Evolutionary conservation across 2,888 invertebrate species (phyloP).

Genomic region (Tortricodes alternella): DNA sequence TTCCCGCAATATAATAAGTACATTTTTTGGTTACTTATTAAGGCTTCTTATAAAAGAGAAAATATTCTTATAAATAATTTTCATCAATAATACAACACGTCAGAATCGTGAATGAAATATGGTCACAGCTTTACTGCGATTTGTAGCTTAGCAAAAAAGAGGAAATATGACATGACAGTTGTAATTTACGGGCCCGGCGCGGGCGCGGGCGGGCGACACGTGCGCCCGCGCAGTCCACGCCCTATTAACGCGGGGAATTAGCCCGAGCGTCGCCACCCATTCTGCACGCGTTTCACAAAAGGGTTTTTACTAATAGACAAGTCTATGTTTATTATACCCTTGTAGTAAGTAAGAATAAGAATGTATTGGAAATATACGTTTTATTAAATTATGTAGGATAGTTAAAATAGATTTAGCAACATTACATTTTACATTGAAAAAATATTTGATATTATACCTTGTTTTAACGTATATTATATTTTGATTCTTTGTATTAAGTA

Average conservation of each 20-base stretch:
- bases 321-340: background rate
- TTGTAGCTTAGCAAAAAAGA: conserved; percentile 37
- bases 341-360: background rate
- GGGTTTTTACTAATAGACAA: background rate
- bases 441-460: too few relatives aligned
- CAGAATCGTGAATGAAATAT: conserved; percentile 41
- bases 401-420: too few relatives aligned
- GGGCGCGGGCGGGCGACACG: conserved; percentile 60
- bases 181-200: conserved; percentile 49
- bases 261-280: conserved; percentile 53
- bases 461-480: too few relatives aligned
- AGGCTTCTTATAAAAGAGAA: too few relatives aligned
- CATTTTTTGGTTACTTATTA: too few relatives aligned
- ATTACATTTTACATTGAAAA: too few relatives aligned
- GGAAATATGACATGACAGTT: conserved; percentile 45
- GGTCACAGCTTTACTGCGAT: conserved; percentile 33
- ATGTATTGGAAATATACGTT: background rate
- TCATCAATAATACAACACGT: conserved; percentile 3
- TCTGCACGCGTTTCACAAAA: background rate
- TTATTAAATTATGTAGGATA: too few relatives aligned
- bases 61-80: too few relatives aligned
- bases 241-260: conserved; percentile 74
- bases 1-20: too few relatives aligned
- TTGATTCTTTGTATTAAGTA: too few relatives aligned
- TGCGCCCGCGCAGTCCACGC: conserved; percentile 58